Conservation (phyloP, 1,140 invertebrate genomes). For the Drosophila azteca region DNA sequence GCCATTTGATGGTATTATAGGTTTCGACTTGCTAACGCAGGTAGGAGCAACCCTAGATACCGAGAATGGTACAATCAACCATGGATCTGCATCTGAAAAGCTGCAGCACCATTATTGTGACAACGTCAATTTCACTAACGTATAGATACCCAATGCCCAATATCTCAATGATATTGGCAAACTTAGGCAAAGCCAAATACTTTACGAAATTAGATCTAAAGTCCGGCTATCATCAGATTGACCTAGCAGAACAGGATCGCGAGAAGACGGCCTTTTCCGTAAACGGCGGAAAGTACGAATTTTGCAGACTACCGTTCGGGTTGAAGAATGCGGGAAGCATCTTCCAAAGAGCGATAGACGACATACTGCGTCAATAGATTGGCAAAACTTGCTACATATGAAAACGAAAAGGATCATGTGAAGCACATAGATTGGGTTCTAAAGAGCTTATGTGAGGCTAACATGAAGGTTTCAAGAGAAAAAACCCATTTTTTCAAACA, state of each 20-base stretch:
- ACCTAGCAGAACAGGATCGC: conserved; percentile 66
- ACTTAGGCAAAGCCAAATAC: conserved; percentile 20
- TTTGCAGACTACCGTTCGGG: conserved; percentile 16
- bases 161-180: conserved; percentile 73
- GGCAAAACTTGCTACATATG: conserved; percentile 27
- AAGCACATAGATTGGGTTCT: conserved; percentile 19
- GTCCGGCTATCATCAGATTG: conserved; percentile 82
- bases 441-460: background rate
- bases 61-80: no score
- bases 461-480: background rate
- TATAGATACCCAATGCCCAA: background rate
- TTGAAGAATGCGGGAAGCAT: conserved; percentile 29
- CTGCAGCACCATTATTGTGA: no score
- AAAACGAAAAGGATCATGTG: conserved; percentile 10
- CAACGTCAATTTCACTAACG: background rate
- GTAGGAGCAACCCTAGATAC: no score
- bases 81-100: no score
- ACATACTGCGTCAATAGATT: conserved; percentile 15
- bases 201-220: conserved; percentile 23
- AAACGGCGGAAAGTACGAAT: conserved; percentile 49
- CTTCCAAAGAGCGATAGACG: conserved; percentile 32
- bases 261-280: conserved; percentile 84
- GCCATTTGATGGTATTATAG: no score
- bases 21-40: no score
- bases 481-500: no score